Conservation (phyloP, 64 coral and sea anemone genomes). For the Trachythela sp. region DNA sequence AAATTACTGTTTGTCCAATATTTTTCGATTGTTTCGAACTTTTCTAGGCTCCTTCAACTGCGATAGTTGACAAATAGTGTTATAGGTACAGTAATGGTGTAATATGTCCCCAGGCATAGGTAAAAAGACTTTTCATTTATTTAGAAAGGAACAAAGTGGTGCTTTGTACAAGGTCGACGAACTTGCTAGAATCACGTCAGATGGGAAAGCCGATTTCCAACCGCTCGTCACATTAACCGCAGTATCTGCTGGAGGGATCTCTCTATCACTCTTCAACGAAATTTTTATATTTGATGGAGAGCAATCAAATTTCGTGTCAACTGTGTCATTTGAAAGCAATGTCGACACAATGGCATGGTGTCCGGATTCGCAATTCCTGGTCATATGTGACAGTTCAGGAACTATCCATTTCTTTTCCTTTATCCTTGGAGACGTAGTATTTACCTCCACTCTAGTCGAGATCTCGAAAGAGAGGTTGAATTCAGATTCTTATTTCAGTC, state of each 20-base stretch:
- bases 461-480: not conserved
- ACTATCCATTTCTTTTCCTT: conserved; percentile 2
- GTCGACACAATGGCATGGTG: conserved; percentile 15
- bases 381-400: not conserved
- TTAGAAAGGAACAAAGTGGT: not conserved
- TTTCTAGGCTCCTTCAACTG: too few relatives aligned
- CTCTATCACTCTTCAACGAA: not conserved
- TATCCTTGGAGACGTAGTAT: not conserved
- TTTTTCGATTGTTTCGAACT: too few relatives aligned
- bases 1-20: too few relatives aligned
- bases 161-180: conserved; percentile 16
- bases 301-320: not conserved
- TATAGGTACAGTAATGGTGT: too few relatives aligned
- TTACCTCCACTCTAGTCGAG: not conserved
- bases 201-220: not conserved
- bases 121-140: too few relatives aligned
- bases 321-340: not conserved
- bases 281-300: not conserved
- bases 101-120: too few relatives aligned
- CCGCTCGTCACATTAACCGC: not conserved
- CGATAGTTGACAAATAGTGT: too few relatives aligned
- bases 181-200: conserved; percentile 2
- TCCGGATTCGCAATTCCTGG: conserved; percentile 1
- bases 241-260: not conserved
- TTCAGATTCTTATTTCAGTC: not conserved